Percentiles rank a stretch among this genome's conserved stretches.
These are phyloP conservation scores for Columba guinea DNA, from an alignment of 2,797 vertebrate genomes.

Conservation along the genomic window DNA sequence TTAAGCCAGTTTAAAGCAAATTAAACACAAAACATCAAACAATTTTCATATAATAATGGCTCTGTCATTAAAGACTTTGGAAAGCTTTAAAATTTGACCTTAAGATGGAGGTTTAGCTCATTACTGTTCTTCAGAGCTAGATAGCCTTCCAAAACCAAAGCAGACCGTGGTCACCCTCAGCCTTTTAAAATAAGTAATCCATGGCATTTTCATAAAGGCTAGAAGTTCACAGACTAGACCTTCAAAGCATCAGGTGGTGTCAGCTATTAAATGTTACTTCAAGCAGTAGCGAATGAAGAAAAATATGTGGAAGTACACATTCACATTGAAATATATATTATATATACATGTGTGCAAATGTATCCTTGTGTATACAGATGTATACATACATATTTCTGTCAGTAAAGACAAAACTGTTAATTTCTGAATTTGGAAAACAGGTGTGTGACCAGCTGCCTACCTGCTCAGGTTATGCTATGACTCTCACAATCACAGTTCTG, in stretches of 20 bases:
- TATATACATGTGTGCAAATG: background rate
- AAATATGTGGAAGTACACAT: too few relatives aligned
- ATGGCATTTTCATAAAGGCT: background rate
- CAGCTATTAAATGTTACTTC: background rate
- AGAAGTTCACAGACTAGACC: background rate
- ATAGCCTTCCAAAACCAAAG: background rate
- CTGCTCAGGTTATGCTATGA: background rate
- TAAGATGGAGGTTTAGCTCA: background rate
- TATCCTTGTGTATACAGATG: background rate
- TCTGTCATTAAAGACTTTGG: background rate
- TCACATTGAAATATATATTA: background rate
- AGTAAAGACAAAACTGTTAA: background rate
- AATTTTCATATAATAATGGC: background rate
- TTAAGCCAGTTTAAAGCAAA: background rate
- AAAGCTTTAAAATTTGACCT: background rate
- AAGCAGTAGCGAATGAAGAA: background rate
- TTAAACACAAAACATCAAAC: background rate
- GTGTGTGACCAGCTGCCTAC: background rate
- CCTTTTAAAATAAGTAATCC: background rate
- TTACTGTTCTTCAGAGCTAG: background rate
- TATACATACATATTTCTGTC: background rate
- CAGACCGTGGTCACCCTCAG: background rate
- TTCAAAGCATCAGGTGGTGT: background rate
- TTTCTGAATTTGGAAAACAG: background rate
- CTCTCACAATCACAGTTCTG: background rate